Percentiles rank a stretch among this genome's conserved stretches.
Evolutionary conservation across 2,113 vertebrate species (phyloP).

Genomic region (Zingel zingel): DNA sequence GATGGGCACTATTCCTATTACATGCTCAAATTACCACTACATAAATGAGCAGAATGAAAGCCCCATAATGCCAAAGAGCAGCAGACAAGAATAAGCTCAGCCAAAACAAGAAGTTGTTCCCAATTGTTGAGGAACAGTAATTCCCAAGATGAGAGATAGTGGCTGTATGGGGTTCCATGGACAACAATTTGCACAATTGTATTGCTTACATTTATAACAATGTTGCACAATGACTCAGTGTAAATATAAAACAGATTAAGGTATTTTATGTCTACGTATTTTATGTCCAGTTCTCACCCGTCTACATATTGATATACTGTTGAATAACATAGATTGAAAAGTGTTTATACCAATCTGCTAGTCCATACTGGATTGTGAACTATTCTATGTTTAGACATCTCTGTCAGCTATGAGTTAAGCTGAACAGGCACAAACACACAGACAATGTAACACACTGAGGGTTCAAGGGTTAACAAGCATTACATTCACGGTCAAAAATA

Average conservation of each 20-base stretch:
- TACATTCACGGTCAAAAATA: constrained; percentile 28
- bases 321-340: not conserved
- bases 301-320: not conserved
- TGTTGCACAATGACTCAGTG: not conserved
- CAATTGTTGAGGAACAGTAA: not conserved
- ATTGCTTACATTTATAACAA: not conserved
- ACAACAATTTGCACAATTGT: not conserved
- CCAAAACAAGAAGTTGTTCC: not conserved
- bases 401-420: constrained; percentile 30
- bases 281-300: not conserved
- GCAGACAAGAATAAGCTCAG: not conserved
- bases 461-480: constrained; percentile 47
- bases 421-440: constrained; percentile 7
- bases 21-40: not conserved
- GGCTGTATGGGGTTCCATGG: not conserved
- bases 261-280: not conserved
- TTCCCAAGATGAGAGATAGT: not conserved
- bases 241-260: not conserved
- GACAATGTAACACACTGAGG: constrained; percentile 3
- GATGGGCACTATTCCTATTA: too few relatives aligned
- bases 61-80: not conserved
- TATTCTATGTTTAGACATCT: constrained; percentile 15
- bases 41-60: constrained; percentile 13
- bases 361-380: constrained; percentile 24
- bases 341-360: not conserved